A percentile compares a stretch with the other conserved stretches of the same genome.
phyloP scores from a whole-genome alignment of 2,888 invertebrate species.

The Chirona hameri region DNA sequence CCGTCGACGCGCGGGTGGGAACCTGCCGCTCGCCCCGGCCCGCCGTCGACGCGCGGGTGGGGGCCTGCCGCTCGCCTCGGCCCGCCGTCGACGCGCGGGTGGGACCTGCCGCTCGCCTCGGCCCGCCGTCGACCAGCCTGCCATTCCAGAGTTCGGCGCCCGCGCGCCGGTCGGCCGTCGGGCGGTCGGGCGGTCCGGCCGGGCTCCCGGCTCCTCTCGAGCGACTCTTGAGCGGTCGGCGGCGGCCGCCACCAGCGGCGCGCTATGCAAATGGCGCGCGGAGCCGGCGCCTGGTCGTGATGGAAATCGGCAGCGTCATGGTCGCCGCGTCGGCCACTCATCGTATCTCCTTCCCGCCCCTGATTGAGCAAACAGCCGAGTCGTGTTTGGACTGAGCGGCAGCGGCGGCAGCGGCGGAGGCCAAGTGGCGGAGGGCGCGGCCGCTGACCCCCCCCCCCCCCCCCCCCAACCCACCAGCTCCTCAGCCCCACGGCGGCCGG shows the following conservation, averaged over 20 bases:
- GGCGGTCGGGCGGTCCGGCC: no score
- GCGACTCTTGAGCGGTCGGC: neutral
- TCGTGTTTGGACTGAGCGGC: constrained; percentile 5
- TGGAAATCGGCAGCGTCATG: neutral
- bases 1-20: no score
- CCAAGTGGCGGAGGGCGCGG: neutral
- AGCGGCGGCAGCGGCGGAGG: neutral
- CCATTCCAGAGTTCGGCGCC: neutral
- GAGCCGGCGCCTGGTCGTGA: neutral
- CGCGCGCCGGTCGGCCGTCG: no score
- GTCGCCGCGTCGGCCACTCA: neutral
- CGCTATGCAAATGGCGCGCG: neutral
- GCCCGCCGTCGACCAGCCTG: neutral
- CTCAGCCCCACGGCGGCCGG: neutral
- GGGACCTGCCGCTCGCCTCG: no score
- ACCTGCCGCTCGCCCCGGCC: no score
- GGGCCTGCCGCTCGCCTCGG: no score
- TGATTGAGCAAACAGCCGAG: neutral
- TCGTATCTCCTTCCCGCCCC: neutral
- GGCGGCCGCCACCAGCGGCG: neutral
- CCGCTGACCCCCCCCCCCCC: neutral
- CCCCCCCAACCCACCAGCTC: no score
- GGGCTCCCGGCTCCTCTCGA: no score
- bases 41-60: no score
- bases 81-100: no score